These are phyloP conservation scores for Podarcis cretensis DNA, from an alignment of 2,113 vertebrate genomes.

Conservation along the genomic window DNA sequence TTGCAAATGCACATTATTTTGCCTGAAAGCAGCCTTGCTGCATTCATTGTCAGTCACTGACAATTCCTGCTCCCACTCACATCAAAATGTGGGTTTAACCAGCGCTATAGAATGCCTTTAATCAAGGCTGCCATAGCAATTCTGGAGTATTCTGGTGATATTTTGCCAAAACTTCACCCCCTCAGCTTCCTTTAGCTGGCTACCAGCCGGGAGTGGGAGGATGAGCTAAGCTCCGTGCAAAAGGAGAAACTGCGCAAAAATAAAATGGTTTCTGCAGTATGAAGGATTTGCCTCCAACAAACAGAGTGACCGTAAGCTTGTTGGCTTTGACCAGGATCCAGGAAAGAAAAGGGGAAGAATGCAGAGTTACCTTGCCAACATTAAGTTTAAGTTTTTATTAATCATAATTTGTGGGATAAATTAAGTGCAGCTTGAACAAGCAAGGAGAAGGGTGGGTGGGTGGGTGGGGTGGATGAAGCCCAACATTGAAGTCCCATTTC, in stretches of 20 bases:
- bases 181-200: constrained; percentile 17
- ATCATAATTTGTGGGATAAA: constrained; percentile 5
- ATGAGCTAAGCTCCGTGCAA: constrained; percentile 24
- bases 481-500: neutral
- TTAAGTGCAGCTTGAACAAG: neutral
- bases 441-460: neutral
- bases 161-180: constrained; percentile 47
- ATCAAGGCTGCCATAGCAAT: constrained; percentile 26
- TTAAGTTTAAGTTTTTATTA: neutral
- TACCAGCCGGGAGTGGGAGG: constrained; percentile 14
- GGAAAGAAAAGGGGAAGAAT: neutral
- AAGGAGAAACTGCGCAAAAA: constrained; percentile 40
- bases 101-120: constrained; percentile 13
- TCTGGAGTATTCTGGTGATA: constrained; percentile 49
- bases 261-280: constrained; percentile 22
- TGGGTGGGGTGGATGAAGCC: neutral
- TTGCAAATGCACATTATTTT: neutral
- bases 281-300: constrained; percentile 15
- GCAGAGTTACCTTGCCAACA: neutral
- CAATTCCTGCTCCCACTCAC: constrained; percentile 28
- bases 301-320: neutral
- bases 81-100: constrained; percentile 22
- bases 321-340: constrained; percentile 3
- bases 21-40: constrained; percentile 9
- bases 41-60: constrained; percentile 6